These are phyloP conservation scores for Rotaria socialis DNA, from an alignment of 2,888 invertebrate species.

Conservation along the genomic window DNA sequence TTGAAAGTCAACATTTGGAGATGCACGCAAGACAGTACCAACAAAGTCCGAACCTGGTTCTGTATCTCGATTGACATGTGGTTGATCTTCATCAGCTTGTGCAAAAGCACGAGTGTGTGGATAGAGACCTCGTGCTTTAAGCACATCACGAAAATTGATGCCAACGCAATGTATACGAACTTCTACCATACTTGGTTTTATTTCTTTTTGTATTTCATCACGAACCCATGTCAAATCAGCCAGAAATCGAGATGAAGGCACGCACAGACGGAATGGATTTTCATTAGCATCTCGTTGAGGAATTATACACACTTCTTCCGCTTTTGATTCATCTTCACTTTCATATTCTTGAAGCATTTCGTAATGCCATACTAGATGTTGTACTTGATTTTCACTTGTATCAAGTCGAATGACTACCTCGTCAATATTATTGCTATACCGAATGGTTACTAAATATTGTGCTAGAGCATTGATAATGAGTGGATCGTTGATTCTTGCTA, in stretches of 20 bases:
- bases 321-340: background rate
- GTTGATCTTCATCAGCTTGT: background rate
- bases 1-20: background rate
- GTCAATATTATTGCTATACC: background rate
- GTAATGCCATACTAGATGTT: background rate
- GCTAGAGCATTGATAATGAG: background rate
- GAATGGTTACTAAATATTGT: background rate
- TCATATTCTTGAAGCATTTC: background rate
- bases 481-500: fast-evolving
- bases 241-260: background rate
- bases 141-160: background rate
- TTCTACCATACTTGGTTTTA: background rate
- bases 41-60: background rate
- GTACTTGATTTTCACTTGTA: background rate
- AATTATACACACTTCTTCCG: background rate
- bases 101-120: background rate
- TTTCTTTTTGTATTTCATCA: fast-evolving
- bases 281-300: background rate
- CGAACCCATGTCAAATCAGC: background rate
- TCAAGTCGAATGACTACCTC: background rate
- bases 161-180: background rate
- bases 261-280: background rate
- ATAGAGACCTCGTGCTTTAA: background rate
- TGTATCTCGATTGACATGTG: background rate
- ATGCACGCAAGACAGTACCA: background rate